phyloP scores from a whole-genome alignment of 1,140 invertebrate species.

The Drosophila bocqueti region DNA sequence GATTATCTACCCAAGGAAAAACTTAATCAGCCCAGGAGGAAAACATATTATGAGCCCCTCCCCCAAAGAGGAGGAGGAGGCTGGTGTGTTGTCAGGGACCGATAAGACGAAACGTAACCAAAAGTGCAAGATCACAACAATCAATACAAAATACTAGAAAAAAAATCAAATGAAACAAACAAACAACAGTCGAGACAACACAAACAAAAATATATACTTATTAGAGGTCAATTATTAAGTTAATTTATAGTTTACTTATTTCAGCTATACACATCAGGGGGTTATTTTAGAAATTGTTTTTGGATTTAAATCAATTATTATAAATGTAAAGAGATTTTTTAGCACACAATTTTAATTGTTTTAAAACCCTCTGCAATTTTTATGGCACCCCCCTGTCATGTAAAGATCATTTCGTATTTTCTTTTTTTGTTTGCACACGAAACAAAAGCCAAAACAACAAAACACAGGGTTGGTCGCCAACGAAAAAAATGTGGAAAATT shows the following conservation, averaged over 20 bases:
- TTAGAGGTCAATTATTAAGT: slow-evolving; percentile 16
- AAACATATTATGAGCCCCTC: slow-evolving; percentile 19
- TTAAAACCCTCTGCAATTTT: background rate
- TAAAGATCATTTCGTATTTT: slow-evolving; percentile 3
- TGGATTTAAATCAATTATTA: background rate
- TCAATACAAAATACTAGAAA: slow-evolving; percentile 22
- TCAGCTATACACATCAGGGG: slow-evolving; percentile 10
- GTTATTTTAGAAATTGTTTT: background rate
- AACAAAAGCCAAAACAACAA: slow-evolving; percentile 52
- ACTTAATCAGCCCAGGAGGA: slow-evolving; percentile 43
- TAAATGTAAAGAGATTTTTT: background rate
- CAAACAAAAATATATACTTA: slow-evolving; percentile 38
- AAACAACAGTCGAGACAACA: slow-evolving; percentile 46
- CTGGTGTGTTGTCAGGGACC: slow-evolving; percentile 46
- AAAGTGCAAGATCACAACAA: slow-evolving; percentile 55
- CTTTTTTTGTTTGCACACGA: slow-evolving; percentile 58
- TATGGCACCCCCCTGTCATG: background rate
- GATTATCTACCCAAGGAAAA: slow-evolving; percentile 60
- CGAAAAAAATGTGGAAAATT: slow-evolving; percentile 75
- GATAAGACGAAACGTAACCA: slow-evolving; percentile 33
- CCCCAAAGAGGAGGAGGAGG: background rate
- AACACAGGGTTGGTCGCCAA: slow-evolving; percentile 15
- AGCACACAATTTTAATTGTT: background rate
- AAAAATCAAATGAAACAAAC: slow-evolving; percentile 1
- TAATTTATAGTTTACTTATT: slow-evolving; percentile 16